These are phyloP conservation scores for Melozone crissalis DNA, from an alignment of 2,113 vertebrate genomes.

Conservation along the genomic window DNA sequence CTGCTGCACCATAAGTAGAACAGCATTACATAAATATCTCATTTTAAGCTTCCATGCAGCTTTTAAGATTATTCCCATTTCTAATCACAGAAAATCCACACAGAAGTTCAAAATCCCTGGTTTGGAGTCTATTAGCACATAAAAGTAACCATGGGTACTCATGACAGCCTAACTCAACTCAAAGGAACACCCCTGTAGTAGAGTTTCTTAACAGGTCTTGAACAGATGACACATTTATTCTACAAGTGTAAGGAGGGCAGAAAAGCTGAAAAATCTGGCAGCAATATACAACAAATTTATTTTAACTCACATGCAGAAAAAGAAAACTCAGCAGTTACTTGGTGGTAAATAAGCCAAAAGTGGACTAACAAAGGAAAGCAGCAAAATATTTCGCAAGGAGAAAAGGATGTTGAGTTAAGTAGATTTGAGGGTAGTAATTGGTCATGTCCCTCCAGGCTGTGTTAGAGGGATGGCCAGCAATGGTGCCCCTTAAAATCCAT, in stretches of 20 bases:
- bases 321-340: neutral
- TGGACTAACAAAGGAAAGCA: neutral
- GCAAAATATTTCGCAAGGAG: neutral
- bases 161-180: neutral
- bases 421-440: neutral
- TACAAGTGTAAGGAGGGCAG: neutral
- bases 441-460: neutral
- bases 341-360: neutral
- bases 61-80: conserved; percentile 43
- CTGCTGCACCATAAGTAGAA: neutral
- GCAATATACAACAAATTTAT: neutral
- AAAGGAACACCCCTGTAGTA: neutral
- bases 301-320: neutral
- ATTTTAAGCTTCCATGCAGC: conserved; percentile 1
- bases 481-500: neutral
- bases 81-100: conserved; percentile 30
- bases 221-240: neutral
- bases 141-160: neutral
- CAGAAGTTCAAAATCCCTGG: neutral
- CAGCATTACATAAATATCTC: neutral
- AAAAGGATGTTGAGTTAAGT: neutral
- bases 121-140: neutral
- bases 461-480: neutral
- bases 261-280: neutral
- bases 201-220: neutral